Conservation (phyloP, 2,888 invertebrate genomes). For the Phyto melanocephala region DNA sequence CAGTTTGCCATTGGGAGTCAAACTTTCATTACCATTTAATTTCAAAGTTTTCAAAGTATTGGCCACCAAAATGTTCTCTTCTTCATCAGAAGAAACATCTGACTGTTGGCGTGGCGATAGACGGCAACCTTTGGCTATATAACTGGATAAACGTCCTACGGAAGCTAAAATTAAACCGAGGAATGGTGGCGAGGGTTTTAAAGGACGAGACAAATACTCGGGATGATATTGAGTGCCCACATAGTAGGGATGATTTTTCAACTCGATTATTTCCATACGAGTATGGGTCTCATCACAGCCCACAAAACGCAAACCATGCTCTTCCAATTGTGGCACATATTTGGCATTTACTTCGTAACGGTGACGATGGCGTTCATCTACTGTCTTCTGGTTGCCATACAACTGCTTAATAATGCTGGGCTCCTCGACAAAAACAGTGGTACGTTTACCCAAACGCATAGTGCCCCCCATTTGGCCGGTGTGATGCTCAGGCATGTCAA, state of each 20-base stretch:
- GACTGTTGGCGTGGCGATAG: constrained; percentile 87
- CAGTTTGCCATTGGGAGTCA: constrained; percentile 22
- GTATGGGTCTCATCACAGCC: constrained; percentile 89
- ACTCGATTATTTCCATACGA: constrained; percentile 96
- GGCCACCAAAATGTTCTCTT: constrained; percentile 67
- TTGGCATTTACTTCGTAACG: constrained; percentile 98
- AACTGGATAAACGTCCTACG: constrained; percentile 87
- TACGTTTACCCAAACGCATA: constrained; percentile 97
- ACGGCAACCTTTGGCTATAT: constrained; percentile 86
- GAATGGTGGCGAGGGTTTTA: constrained; percentile 96
- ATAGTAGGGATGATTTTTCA: constrained; percentile 93
- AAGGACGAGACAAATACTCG: constrained; percentile 95
- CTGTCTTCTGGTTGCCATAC: constrained; percentile 86
- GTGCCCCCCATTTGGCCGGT: constrained; percentile 96
- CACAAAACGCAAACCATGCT: constrained; percentile 92
- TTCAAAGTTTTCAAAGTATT: constrained; percentile 42
- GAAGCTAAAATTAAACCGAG: constrained; percentile 95
- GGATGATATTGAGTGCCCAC: constrained; percentile 99
- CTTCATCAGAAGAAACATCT: constrained; percentile 85
- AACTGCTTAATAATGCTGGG: constrained; percentile 83
- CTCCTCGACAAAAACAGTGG: constrained; percentile 86
- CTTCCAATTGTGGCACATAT: constrained; percentile 88
- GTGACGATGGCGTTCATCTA: constrained; percentile 98
- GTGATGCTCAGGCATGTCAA: constrained; percentile 99
- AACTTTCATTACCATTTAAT: constrained; percentile 53